Evolutionary conservation across 2,888 invertebrate species (phyloP), one percentile per base, ranked within the genome.

Genomic region (Acanthosepion esculentum): DNA sequence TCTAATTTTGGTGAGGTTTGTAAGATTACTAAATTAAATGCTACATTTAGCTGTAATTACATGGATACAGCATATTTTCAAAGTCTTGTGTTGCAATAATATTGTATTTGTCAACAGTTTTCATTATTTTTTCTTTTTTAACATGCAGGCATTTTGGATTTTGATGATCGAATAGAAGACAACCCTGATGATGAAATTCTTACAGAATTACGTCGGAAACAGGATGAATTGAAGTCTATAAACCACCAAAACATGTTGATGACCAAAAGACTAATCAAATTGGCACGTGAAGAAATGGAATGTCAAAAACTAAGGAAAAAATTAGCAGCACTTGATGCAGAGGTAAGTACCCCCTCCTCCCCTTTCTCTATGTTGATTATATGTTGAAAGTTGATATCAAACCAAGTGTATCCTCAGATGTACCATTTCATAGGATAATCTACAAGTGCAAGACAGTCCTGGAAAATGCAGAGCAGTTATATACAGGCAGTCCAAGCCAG

Each of bases 141-240:
- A 33, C 48, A 93, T 94, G 1, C 95, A 97, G 97, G 97, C 55
- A 96, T 97, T 92, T 95, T 97, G 33, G 97, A 97, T 94, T 95
- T 96, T 93, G 97, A 97, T 59, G 97, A 97, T 91, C 96, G 96
- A 91, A 96, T 96, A 10, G 97, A 97, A 92, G 97, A 97, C 95
- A 97, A 97, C 95, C 97, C 98, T 8, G 98, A 99, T 96, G 97
- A 97, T 96, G 99, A 99, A 97, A 98, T 99, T 96, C 98, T 99
- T 95, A 98, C 98, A 23, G 99, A 99, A 98, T 98, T 99, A 29
- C 98, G 98, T 96, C 98, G 98, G 96, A 99, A 99, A 96, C 98
- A 99, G 96, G 98, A 98, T 95, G 99, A 99, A 97, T 96, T 98
- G 92, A 96, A 97, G 94, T 96, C 96, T 3, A 95, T 98, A 53